Evolutionary conservation across 2,888 invertebrate species (phyloP), one percentile per base, ranked within the genome.

Genomic region (Platycheirus albimanus): DNA sequence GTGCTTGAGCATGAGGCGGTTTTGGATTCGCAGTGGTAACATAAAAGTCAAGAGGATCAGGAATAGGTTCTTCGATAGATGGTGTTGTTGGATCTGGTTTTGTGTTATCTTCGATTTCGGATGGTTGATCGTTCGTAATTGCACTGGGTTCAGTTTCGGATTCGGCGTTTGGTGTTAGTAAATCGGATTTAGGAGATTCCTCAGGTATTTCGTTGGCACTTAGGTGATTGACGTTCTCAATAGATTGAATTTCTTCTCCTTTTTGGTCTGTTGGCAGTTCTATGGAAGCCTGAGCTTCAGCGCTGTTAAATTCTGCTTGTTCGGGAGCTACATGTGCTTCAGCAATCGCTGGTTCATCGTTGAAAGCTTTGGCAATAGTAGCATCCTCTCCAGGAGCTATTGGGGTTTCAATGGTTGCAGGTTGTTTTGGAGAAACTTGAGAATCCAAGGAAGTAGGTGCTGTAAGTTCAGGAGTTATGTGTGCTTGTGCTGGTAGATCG

Each of bases 21-120:
- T 72, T 51, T 17, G 75, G 80, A 64, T 70, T 80, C 10, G 41
- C 38, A 13, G 80, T 80, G 7, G 80, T 80, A 4, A 45, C 24
- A 24, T 80, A 75, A 15, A 61, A 70, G 5, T 70, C 70, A n/a
- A 64, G 15, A 1, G 70, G 64, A 17, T 70, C n/a, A 8, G 30
- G 49, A 15, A 13, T 20, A 1, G 24, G 30, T 4, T 41, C 15
- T 3, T 64, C 75, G 1, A 13, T 28, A 10, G 56, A 41, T 41
- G 79, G 49, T 43, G 54, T 56, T 8, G 74, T 74, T 5, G 67
- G 47, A 38, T 41, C 3, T 24, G 75, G 41, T 36, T 13, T 33
- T 20, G 58, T 58, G 20, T 45, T 13, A 41, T 61, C 51, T 75
- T 75, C 67, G 51, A 38, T 61, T 61, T 71, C 51, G 51, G 30